Percentiles rank a stretch among this genome's conserved stretches.
Conservation (phyloP, 2,888 invertebrate genomes). For the Leucozona laternaria region DNA sequence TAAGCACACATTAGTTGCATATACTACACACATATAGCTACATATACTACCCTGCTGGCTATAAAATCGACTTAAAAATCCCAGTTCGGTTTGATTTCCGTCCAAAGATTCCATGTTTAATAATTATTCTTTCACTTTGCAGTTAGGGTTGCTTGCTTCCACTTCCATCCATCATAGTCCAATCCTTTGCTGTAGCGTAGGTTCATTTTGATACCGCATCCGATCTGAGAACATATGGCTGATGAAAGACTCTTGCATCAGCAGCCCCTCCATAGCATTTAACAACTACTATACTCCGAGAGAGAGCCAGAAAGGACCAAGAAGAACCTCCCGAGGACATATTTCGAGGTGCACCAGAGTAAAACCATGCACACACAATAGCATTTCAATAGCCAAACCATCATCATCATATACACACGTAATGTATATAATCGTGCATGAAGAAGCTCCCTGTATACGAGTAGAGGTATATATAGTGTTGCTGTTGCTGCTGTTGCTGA, state of each 20-base stretch:
- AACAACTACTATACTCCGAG: conserved; percentile 22
- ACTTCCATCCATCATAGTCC: conserved; percentile 8
- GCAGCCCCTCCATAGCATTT: not conserved
- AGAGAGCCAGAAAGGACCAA: conserved; percentile 52
- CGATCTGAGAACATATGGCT: conserved; percentile 24
- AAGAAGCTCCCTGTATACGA: conserved; percentile 31
- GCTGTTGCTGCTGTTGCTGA: conserved; percentile 40
- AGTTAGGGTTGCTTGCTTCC: conserved; percentile 6
- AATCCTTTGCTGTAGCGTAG: not conserved
- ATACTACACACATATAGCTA: not conserved
- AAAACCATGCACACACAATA: conserved; percentile 58
- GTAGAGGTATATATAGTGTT: no score
- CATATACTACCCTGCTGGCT: conserved; percentile 14
- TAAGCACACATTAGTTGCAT: conserved; percentile 26
- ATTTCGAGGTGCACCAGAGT: conserved; percentile 63
- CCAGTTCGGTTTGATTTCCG: conserved; percentile 51
- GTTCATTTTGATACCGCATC: conserved; percentile 23
- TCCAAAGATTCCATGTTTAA: conserved; percentile 64
- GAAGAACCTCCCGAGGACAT: conserved; percentile 55
- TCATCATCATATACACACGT: conserved; percentile 4
- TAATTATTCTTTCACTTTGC: conserved; percentile 61
- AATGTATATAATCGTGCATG: conserved; percentile 15
- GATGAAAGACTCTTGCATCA: conserved; percentile 43
- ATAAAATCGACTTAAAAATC: conserved; percentile 51
- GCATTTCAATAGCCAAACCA: conserved; percentile 60